These are phyloP conservation scores for Chymomyza fuscimana DNA, from an alignment of 2,888 invertebrate genomes.

Conservation along the genomic window DNA sequence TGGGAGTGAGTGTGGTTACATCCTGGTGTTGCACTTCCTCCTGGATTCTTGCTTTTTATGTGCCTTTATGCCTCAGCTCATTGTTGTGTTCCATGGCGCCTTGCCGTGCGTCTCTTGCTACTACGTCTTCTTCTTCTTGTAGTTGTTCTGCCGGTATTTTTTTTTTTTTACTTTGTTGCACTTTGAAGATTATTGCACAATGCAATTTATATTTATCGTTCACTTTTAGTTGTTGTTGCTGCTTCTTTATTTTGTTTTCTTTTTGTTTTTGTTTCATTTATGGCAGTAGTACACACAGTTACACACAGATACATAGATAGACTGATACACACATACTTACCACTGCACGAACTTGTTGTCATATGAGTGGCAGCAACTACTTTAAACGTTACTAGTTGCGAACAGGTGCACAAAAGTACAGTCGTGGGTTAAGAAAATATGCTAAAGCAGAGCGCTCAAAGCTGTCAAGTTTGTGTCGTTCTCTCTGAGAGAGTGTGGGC, in stretches of 20 bases:
- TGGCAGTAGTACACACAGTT: conserved; percentile 35
- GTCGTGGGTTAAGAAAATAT: too few relatives aligned
- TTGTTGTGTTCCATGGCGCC: conserved; percentile 9
- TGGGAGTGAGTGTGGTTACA: conserved; percentile 37
- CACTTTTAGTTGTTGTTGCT: conserved; percentile 60
- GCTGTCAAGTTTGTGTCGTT: too few relatives aligned
- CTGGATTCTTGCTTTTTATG: conserved; percentile 47
- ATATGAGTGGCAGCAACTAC: too few relatives aligned
- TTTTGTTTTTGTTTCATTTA: conserved; percentile 65
- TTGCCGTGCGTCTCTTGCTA: conserved; percentile 12
- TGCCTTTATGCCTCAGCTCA: conserved; percentile 14
- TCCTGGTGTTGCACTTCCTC: conserved; percentile 29
- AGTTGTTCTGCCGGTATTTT: conserved; percentile 27
- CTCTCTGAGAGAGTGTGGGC: too few relatives aligned
- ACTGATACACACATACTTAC: conserved; percentile 15
- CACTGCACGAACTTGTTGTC: too few relatives aligned
- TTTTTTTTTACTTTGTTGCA: conserved; percentile 67
- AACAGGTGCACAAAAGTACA: too few relatives aligned
- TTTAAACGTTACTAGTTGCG: too few relatives aligned
- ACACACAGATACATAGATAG: conserved; percentile 10
- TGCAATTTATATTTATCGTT: conserved; percentile 74
- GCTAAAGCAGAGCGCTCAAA: too few relatives aligned
- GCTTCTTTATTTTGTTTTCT: neutral
- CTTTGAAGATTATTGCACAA: conserved; percentile 73
- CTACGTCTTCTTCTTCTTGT: conserved; percentile 13